phyloP scores from a whole-genome alignment of 2,113 vertebrate species.

The Dipodomys spectabilis region DNA sequence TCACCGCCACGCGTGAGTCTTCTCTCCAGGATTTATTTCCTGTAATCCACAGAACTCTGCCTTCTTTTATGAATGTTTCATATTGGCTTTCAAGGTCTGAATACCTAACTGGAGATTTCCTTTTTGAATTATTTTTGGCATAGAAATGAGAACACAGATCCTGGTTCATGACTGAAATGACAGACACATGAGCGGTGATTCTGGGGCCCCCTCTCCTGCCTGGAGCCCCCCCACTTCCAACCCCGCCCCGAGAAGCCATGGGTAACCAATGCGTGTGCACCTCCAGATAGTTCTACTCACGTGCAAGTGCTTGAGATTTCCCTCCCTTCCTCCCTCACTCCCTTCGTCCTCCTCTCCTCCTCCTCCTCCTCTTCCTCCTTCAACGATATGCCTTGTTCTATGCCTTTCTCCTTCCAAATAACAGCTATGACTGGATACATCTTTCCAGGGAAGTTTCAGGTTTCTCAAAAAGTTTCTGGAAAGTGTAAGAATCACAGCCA shows the following conservation, averaged over 20 bases:
- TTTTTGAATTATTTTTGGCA: background rate
- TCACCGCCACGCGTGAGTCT: accelerated
- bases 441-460: background rate
- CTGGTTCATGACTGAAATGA: background rate
- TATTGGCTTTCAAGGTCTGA: background rate
- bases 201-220: no score
- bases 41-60: background rate
- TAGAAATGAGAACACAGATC: no score
- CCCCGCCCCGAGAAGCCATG: no score
- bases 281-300: no score
- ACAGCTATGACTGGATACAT: background rate
- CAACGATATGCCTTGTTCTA: no score
- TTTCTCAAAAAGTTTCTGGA: background rate
- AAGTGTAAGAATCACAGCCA: background rate
- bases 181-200: accelerated
- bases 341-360: background rate
- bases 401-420: background rate
- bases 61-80: background rate
- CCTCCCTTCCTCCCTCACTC: no score
- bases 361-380: background rate
- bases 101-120: background rate
- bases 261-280: no score
- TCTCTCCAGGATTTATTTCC: background rate
- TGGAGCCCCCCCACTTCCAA: background rate
- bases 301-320: no score